Evolutionary conservation across 2,113 vertebrate genomes (phyloP).

Genomic region (Atrichornis clamosus): DNA sequence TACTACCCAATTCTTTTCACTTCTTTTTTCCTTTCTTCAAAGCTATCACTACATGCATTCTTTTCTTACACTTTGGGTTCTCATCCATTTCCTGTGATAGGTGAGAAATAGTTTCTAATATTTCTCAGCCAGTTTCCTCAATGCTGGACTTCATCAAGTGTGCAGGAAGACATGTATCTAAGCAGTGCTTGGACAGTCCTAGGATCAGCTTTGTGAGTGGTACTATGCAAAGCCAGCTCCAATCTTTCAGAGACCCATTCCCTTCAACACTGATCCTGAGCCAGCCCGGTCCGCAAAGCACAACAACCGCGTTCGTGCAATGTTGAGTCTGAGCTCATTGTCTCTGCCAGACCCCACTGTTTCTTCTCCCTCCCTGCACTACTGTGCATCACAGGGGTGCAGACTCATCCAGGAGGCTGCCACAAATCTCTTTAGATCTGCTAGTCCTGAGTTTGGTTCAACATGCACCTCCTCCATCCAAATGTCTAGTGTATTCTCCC

Average conservation of each 20-base stretch:
- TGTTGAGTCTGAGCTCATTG: neutral
- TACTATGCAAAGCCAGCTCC: neutral
- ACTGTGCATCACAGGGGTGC: neutral
- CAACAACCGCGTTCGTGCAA: fast-evolving
- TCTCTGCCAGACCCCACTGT: neutral
- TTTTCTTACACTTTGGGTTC: neutral
- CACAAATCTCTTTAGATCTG: neutral
- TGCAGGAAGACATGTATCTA: neutral
- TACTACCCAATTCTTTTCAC: neutral
- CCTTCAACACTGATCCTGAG: neutral
- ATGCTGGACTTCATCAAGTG: neutral
- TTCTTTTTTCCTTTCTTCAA: neutral
- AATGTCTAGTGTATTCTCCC: neutral
- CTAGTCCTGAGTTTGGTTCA: neutral
- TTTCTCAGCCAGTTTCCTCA: neutral
- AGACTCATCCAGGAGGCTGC: neutral
- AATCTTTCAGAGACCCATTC: neutral
- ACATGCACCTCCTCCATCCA: neutral
- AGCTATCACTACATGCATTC: neutral
- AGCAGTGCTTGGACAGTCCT: neutral
- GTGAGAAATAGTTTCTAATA: neutral
- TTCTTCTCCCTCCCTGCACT: neutral
- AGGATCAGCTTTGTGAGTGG: neutral
- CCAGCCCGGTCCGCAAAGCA: neutral
- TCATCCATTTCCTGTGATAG: neutral